These are phyloP conservation scores for Euglossa dilemma DNA, from an alignment of 1,140 invertebrate genomes.

Conservation along the genomic window DNA sequence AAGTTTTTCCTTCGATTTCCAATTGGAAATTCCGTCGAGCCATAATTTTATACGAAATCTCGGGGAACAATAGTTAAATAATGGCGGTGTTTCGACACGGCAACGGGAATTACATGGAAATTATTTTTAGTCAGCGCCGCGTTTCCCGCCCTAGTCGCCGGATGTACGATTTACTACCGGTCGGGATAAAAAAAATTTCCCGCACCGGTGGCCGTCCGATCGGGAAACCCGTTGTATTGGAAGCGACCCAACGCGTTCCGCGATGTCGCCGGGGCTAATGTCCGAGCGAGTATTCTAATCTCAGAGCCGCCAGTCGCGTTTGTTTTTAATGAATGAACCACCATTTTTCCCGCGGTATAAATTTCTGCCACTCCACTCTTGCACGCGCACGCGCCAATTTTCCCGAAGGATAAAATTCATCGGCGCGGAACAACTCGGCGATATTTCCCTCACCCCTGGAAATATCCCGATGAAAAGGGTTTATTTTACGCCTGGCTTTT, in stretches of 20 bases:
- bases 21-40: neutral
- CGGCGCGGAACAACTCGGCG: neutral
- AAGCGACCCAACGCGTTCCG: conserved; percentile 8
- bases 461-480: neutral
- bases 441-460: neutral
- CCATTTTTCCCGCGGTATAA: neutral
- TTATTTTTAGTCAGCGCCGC: neutral
- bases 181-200: neutral
- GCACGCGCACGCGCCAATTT: too few relatives aligned
- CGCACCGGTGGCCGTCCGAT: neutral
- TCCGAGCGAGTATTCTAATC: conserved; percentile 30
- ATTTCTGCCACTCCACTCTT: neutral
- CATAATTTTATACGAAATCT: neutral
- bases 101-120: neutral
- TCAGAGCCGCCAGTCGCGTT: neutral
- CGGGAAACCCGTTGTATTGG: conserved; percentile 11
- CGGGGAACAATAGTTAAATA: neutral
- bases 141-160: neutral
- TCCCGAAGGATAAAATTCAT: neutral
- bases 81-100: too few relatives aligned
- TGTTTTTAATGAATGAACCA: neutral
- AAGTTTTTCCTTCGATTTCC: neutral
- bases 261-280: conserved; percentile 21
- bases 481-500: neutral
- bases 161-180: neutral